Conservation (phyloP, 53 echinoderm and acorn worm species). For the Pentamera pediparva region DNA sequence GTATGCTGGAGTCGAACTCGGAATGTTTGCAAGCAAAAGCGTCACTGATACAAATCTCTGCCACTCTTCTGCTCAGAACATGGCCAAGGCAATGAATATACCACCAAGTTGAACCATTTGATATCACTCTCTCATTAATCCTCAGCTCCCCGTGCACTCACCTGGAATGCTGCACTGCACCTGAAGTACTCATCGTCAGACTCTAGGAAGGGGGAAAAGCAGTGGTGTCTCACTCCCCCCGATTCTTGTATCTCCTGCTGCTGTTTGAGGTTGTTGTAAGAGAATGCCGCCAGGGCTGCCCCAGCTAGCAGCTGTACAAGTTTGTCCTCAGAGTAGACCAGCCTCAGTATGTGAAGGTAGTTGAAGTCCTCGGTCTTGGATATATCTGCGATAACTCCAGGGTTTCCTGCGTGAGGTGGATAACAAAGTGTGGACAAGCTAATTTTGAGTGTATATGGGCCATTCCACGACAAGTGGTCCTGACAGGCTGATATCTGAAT, state of each 20-base stretch:
- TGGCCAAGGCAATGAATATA: too few species aligned
- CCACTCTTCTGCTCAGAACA: too few species aligned
- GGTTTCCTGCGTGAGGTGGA: conserved; percentile 49
- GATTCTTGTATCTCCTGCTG: conserved; percentile 92
- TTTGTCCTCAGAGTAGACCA: conserved; percentile 75
- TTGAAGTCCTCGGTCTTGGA: conserved; percentile 81
- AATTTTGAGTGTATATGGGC: too few species aligned
- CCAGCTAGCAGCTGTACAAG: conserved; percentile 86
- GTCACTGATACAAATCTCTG: too few species aligned
- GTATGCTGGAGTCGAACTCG: too few species aligned
- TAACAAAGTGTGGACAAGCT: not conserved
- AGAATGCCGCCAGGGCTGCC: conserved; percentile 74
- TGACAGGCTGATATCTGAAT: too few species aligned
- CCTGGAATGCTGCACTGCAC: conserved; percentile 92
- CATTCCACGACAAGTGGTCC: too few species aligned
- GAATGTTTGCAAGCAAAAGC: too few species aligned
- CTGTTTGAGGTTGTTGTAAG: conserved; percentile 78
- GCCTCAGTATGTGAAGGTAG: conserved; percentile 85
- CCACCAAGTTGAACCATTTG: too few species aligned
- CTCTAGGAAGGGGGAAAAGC: conserved; percentile 87
- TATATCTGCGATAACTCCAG: conserved; percentile 76
- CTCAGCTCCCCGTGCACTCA: too few species aligned
- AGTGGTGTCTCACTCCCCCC: conserved; percentile 91
- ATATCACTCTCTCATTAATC: too few species aligned
- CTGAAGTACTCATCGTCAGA: conserved; percentile 89